Percentiles rank a stretch among this genome's conserved stretches.
Conservation (phyloP, 2,113 vertebrate species). For the Daboia siamensis region DNA sequence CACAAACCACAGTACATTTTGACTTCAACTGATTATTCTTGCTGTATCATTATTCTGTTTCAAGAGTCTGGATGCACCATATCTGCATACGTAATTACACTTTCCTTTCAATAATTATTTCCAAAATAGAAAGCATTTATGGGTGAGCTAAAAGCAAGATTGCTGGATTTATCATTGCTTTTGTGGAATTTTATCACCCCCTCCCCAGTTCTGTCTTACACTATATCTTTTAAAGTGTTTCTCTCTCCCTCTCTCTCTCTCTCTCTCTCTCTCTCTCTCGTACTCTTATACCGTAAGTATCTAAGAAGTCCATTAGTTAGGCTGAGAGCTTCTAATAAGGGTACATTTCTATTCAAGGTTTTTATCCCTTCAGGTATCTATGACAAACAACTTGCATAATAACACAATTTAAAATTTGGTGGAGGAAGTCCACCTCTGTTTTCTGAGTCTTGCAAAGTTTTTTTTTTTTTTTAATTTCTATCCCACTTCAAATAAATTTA, state of each 20-base stretch:
- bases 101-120: not conserved
- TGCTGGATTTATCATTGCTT: not conserved
- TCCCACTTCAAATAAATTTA: not conserved
- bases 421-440: not conserved
- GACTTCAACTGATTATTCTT: not conserved
- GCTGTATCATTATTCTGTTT: not conserved
- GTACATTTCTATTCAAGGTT: not conserved
- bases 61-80: not conserved
- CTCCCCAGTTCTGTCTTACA: not conserved
- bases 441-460: not conserved
- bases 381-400: not conserved
- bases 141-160: not conserved
- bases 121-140: not conserved
- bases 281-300: not conserved
- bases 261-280: no score
- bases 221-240: not conserved
- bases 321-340: not conserved
- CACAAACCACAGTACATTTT: not conserved
- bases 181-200: not conserved
- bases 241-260: no score
- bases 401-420: not conserved
- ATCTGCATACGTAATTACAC: not conserved
- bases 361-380: not conserved
- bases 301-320: not conserved
- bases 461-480: not conserved